These are phyloP conservation scores for Actenoides lindsayi DNA, from an alignment of 2,113 vertebrate genomes.

Conservation along the genomic window DNA sequence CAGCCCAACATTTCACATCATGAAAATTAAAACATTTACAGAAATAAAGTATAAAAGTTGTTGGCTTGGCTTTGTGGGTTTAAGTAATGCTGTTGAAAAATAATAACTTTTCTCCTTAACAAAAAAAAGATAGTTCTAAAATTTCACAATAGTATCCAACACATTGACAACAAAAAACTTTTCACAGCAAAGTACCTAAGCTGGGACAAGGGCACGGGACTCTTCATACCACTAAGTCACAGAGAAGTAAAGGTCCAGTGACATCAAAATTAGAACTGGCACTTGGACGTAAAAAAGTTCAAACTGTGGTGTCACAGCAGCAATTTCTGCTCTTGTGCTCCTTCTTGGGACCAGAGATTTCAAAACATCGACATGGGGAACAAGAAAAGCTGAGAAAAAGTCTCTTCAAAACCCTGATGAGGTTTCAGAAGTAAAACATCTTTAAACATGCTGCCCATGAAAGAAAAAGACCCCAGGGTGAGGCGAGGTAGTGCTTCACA, in stretches of 20 bases:
- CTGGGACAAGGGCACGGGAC: neutral
- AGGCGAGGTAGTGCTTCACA: neutral
- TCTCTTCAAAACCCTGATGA: neutral
- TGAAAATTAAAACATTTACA: no score
- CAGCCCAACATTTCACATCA: no score
- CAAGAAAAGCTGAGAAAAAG: neutral
- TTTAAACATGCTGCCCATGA: neutral
- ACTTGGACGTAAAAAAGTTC: neutral
- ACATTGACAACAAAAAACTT: neutral
- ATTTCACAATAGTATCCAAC: neutral
- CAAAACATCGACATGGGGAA: neutral
- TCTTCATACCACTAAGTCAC: neutral
- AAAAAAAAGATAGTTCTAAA: neutral
- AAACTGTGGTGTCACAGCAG: neutral
- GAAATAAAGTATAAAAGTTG: no score
- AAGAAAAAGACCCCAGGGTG: neutral
- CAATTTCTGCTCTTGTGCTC: neutral
- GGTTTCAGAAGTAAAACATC: neutral
- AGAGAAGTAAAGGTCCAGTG: neutral
- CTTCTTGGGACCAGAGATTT: neutral
- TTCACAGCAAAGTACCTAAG: neutral
- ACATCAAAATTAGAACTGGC: neutral
- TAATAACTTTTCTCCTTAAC: no score
- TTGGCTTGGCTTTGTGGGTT: no score
- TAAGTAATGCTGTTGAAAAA: no score